Evolutionary conservation across 2,888 invertebrate genomes (phyloP).

Genomic region (Phaedon cochleariae): DNA sequence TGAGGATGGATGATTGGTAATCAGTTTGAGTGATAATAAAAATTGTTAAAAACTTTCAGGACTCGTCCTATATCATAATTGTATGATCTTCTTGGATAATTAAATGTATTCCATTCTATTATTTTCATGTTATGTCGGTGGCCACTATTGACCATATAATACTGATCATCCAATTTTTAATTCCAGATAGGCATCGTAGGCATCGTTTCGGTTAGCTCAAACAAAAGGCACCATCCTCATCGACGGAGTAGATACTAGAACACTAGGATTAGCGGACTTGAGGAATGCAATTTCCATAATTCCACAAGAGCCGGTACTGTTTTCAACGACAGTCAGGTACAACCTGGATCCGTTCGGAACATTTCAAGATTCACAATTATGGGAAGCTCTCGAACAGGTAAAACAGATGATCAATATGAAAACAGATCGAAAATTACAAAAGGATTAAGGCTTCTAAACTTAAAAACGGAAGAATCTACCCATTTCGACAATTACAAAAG

Average conservation of each 20-base stretch:
- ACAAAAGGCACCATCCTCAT: slow-evolving; percentile 79
- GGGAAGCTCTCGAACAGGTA: slow-evolving; percentile 78
- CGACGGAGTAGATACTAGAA: slow-evolving; percentile 75
- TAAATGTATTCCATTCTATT: too few species aligned
- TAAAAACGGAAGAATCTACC: too few species aligned
- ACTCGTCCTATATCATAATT: too few species aligned
- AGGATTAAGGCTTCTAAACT: too few species aligned
- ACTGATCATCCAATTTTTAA: neutral
- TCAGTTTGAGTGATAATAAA: too few species aligned
- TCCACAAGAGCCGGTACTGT: slow-evolving; percentile 90
- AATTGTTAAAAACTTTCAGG: too few species aligned
- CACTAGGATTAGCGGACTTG: slow-evolving; percentile 76
- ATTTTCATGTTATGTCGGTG: too few species aligned
- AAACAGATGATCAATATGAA: neutral
- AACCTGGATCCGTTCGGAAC: slow-evolving; percentile 87
- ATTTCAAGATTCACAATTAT: slow-evolving; percentile 76
- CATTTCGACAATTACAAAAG: too few species aligned
- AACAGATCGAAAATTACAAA: too few species aligned
- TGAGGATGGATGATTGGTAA: too few species aligned
- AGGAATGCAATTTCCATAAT: slow-evolving; percentile 88
- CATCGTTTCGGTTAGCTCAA: slow-evolving; percentile 83
- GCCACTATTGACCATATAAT: too few species aligned
- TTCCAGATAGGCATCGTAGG: slow-evolving; percentile 83
- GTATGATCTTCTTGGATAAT: too few species aligned
- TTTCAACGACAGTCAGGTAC: slow-evolving; percentile 83